phyloP scores from a whole-genome alignment of 1,140 invertebrate genomes.

The Plodia interpunctella region DNA sequence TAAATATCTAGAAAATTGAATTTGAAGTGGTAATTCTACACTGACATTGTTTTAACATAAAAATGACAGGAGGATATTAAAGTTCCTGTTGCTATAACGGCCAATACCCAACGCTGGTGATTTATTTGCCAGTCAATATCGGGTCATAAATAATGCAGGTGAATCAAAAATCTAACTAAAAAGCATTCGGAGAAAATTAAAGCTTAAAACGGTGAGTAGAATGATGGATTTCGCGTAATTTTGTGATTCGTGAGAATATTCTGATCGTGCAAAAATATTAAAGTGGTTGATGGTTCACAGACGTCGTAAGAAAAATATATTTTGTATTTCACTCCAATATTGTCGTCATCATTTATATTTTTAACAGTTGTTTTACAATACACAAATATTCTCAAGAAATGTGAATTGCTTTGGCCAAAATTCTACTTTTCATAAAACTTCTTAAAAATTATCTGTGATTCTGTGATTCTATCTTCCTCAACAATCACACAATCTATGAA shows the following conservation, averaged over 20 bases:
- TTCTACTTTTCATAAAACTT: no score
- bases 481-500: no score
- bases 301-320: no score
- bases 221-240: not conserved
- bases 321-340: no score
- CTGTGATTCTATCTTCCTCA: no score
- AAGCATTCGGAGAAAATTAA: not conserved
- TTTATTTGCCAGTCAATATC: slow-evolving; percentile 12
- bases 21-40: not conserved
- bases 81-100: slow-evolving; percentile 10
- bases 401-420: no score
- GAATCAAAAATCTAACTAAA: slow-evolving; percentile 1
- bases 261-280: not conserved
- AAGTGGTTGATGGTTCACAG: no score
- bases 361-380: no score
- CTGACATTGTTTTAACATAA: not conserved
- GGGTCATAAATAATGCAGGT: slow-evolving; percentile 8
- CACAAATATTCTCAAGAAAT: no score
- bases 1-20: no score
- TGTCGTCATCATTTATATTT: no score
- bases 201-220: not conserved
- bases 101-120: slow-evolving; percentile 7
- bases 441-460: no score
- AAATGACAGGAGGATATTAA: slow-evolving; percentile 11
- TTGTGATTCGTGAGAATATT: not conserved